A percentile compares a stretch with the other conserved stretches of the same genome.
These are phyloP conservation scores for Zoanthus sansibaricus DNA, from an alignment of 92 coral and sea anemone species.

Conservation along the genomic window DNA sequence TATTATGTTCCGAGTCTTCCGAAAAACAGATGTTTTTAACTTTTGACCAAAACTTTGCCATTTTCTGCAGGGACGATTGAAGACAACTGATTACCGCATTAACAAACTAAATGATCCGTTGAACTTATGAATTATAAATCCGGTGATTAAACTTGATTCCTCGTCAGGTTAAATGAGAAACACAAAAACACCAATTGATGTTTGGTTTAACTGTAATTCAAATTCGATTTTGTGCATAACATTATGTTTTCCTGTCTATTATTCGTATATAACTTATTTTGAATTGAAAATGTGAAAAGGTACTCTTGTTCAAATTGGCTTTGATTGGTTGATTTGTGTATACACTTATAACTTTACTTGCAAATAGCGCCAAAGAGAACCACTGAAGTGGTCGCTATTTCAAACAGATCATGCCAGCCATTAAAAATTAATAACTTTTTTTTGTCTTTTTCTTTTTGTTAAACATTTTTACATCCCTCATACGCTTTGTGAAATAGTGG, in stretches of 20 bases:
- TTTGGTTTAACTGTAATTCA: background rate
- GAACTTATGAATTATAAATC: background rate
- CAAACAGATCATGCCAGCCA: background rate
- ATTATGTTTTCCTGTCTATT: background rate
- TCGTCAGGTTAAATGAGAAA: background rate
- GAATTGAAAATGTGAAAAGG: background rate
- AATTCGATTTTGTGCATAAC: background rate
- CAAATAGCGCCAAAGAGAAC: background rate
- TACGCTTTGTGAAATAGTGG: no score
- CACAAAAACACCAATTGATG: background rate
- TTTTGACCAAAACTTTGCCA: conserved; percentile 81
- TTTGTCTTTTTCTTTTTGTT: background rate
- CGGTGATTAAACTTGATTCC: background rate
- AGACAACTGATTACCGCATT: background rate
- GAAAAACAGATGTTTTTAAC: conserved; percentile 64
- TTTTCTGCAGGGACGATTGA: background rate
- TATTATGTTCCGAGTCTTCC: conserved; percentile 50
- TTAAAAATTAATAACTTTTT: background rate
- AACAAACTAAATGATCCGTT: background rate
- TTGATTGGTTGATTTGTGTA: background rate
- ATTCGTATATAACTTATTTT: background rate
- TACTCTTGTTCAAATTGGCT: background rate
- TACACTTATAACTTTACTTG: background rate
- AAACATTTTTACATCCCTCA: no score
- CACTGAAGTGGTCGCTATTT: background rate